Evolutionary conservation across 1,140 invertebrate species (phyloP).

Genomic region (Dreissena rostriformis): DNA sequence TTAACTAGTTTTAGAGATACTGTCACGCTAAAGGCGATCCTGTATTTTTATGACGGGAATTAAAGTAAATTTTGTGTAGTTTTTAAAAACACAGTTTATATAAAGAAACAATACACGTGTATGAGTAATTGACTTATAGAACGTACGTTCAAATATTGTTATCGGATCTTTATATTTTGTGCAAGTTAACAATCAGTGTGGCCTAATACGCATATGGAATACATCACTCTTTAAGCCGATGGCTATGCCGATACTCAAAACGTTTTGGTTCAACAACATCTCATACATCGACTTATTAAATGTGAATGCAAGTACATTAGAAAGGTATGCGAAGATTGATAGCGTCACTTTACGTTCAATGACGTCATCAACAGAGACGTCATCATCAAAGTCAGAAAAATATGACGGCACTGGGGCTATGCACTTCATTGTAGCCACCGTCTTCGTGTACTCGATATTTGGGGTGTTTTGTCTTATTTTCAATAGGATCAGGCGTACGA

Average conservation of each 20-base stretch:
- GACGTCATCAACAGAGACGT: not conserved
- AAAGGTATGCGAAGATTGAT: not conserved
- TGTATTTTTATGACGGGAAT: no score
- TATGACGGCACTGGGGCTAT: slow-evolving; percentile 41
- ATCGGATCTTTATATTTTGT: no score
- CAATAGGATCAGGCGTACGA: slow-evolving; percentile 3
- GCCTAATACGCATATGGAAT: not conserved
- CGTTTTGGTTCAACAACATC: not conserved
- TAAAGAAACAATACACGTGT: no score
- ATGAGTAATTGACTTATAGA: no score
- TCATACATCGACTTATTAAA: not conserved
- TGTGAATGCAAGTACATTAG: not conserved
- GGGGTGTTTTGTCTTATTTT: slow-evolving; percentile 39
- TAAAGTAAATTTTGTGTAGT: no score
- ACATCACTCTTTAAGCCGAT: not conserved
- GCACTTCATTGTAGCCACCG: slow-evolving; percentile 39
- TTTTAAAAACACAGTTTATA: no score
- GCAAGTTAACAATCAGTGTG: not conserved
- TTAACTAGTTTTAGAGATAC: no score
- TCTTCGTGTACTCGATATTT: slow-evolving; percentile 25
- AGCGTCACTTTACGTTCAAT: not conserved
- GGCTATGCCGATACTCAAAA: not conserved
- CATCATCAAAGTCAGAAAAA: not conserved
- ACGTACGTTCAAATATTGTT: no score
- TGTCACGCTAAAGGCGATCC: no score